Base-by-base conservation (phyloP, 2,888 invertebrate genomes). In the Loripinus fragilis region DNA sequence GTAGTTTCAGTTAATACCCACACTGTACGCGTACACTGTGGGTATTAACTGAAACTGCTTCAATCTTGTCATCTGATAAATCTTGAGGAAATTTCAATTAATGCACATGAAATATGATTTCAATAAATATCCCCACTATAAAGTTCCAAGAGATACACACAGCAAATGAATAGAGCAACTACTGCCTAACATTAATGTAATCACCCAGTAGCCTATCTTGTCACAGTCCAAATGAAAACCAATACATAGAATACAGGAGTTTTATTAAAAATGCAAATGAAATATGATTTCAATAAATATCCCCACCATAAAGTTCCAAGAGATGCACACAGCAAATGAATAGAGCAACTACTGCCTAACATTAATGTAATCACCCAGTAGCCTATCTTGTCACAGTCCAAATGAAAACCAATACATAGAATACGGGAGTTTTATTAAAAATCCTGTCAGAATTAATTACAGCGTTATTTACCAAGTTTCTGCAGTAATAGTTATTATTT, bases 381-480 rank as follows among this genome's bases (percentile, higher is more conserved):
- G 52, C 23, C 5, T 52, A 25, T 52, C 52, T 52, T 7, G 25
- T 52, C 52, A 52, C 52, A 52, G 25, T 52, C n/a, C 23, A 25
- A 25, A 23, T 25, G 33, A 60, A 60, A 20, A 60, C 60, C 60
- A 33, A 60, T 60, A 60, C 33, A 28, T 3, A 33, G 25, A 52
- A 60, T 30, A 33, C 33, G 33, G 33, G 12, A 33, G 30, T 33
- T 60, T 60, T 60, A 33, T 33, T 60, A 33, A 33, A 60, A 60
- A 33, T 28, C 2, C 60, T 60, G 60, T 60, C 60, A 30, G 23
- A 60, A 33, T 33, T 33, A 60, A 60, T 60, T 33, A 60, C 20
- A 60, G 33, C 60, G 15, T 33, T 33, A 60, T 60, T 60, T 60
- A 60, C 60, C 60, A 60, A 60, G 30, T 33, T 60, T 60, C 60